These are phyloP conservation scores for Lithophane ornitopus DNA, from an alignment of 2,888 invertebrate genomes.

Conservation along the genomic window DNA sequence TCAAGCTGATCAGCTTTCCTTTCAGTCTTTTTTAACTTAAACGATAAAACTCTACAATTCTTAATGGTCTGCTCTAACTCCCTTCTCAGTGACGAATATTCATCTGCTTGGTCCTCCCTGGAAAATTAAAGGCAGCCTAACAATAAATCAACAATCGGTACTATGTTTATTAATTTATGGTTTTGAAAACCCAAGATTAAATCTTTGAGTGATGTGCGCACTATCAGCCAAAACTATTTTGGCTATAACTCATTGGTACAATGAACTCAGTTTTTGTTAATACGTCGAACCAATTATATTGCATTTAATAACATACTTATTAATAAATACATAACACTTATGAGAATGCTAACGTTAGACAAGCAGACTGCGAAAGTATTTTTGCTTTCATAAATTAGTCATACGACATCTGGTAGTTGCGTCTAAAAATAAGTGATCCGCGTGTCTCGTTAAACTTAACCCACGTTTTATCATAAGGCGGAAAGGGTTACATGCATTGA, in stretches of 20 bases:
- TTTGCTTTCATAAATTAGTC: slow-evolving; percentile 36
- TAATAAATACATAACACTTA: not conserved
- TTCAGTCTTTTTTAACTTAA: slow-evolving; percentile 99
- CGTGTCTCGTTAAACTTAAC: slow-evolving; percentile 41
- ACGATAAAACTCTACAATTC: slow-evolving; percentile 99
- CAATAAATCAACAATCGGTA: not conserved
- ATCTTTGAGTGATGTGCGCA: slow-evolving; percentile 43
- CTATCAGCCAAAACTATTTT: slow-evolving; percentile 52
- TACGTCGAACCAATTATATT: slow-evolving; percentile 1
- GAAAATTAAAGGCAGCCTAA: slow-evolving; percentile 67
- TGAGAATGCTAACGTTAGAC: slow-evolving; percentile 19
- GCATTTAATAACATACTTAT: slow-evolving; percentile 21
- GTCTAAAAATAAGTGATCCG: slow-evolving; percentile 31
- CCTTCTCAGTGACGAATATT: slow-evolving; percentile 97
- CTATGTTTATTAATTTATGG: slow-evolving; percentile 9
- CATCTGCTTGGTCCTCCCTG: slow-evolving; percentile 99
- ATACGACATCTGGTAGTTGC: slow-evolving; percentile 35
- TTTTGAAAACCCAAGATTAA: slow-evolving; percentile 35
- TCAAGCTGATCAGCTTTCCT: slow-evolving; percentile 96
- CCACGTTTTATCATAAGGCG: slow-evolving; percentile 17
- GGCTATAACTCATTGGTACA: slow-evolving; percentile 37
- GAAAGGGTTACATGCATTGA: not conserved
- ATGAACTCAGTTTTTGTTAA: slow-evolving; percentile 37
- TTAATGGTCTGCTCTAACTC: slow-evolving; percentile 99
- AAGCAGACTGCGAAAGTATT: slow-evolving; percentile 20